Conservation (phyloP, 2,888 invertebrate genomes). For the Heliconius ethilla region DNA sequence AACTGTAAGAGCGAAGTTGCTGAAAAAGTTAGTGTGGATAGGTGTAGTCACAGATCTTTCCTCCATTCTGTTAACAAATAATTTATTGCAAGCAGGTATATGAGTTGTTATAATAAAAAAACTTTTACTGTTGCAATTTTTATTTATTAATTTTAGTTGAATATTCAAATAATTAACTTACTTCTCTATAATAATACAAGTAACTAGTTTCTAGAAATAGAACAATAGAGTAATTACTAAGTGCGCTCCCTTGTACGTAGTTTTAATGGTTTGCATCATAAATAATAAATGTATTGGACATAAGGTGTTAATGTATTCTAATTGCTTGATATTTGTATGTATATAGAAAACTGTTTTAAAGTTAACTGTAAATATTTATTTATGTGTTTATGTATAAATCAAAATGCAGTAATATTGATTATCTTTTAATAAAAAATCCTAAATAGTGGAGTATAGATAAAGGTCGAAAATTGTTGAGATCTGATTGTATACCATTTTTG, state of each 20-base stretch:
- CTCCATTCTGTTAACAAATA: background rate
- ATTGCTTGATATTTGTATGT: background rate
- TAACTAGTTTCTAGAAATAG: background rate
- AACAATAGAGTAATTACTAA: background rate
- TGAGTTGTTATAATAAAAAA: background rate
- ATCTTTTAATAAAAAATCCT: too few species aligned
- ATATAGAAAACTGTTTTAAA: background rate
- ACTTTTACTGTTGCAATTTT: background rate
- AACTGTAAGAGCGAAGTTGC: too few species aligned
- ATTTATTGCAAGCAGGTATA: background rate
- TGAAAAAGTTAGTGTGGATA: too few species aligned
- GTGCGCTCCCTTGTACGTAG: background rate
- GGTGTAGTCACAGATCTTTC: background rate
- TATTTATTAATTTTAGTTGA: background rate
- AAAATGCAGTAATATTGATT: too few species aligned
- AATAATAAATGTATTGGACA: background rate
- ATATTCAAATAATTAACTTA: background rate
- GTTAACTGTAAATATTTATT: too few species aligned
- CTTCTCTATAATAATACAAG: slow-evolving; percentile 2
- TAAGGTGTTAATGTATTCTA: background rate
- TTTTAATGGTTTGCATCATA: background rate
- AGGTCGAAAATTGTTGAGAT: too few species aligned
- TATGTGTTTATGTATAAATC: too few species aligned
- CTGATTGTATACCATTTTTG: too few species aligned
- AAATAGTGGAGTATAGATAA: too few species aligned